Conservation (phyloP, 2,888 invertebrate genomes). For the Phortica magna region DNA sequence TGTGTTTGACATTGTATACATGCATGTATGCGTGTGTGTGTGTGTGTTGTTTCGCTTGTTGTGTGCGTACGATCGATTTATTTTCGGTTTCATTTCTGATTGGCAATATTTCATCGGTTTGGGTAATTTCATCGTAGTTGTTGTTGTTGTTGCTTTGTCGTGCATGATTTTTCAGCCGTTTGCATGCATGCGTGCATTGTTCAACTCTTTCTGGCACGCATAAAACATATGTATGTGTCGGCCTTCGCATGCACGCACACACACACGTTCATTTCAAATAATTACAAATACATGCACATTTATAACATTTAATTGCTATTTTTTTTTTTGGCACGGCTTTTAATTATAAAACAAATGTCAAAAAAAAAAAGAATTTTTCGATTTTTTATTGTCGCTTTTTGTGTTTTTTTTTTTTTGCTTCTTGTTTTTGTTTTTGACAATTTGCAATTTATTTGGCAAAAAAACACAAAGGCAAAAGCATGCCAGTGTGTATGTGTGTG, state of each 20-base stretch:
- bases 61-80: slow-evolving; percentile 65
- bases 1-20: not conserved
- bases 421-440: slow-evolving; percentile 24
- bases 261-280: not conserved
- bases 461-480: not conserved
- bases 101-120: slow-evolving; percentile 72
- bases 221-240: slow-evolving; percentile 3
- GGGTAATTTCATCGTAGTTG: slow-evolving; percentile 23
- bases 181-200: not conserved
- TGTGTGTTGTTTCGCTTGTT: not conserved
- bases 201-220: not conserved
- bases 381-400: slow-evolving; percentile 18
- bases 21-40: not conserved
- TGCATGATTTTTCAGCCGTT: not conserved
- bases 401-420: not conserved
- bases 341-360: slow-evolving; percentile 19
- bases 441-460: slow-evolving; percentile 23
- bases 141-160: not conserved
- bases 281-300: slow-evolving; percentile 4
- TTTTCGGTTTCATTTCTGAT: slow-evolving; percentile 77
- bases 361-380: slow-evolving; percentile 6
- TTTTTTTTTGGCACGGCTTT: slow-evolving; percentile 21
- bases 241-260: not conserved
- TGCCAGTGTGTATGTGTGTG: not conserved
- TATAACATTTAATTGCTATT: slow-evolving; percentile 17